Base-by-base conservation (phyloP, 2,113 vertebrate genomes). In the Nothocercus nigrocapillus region DNA sequence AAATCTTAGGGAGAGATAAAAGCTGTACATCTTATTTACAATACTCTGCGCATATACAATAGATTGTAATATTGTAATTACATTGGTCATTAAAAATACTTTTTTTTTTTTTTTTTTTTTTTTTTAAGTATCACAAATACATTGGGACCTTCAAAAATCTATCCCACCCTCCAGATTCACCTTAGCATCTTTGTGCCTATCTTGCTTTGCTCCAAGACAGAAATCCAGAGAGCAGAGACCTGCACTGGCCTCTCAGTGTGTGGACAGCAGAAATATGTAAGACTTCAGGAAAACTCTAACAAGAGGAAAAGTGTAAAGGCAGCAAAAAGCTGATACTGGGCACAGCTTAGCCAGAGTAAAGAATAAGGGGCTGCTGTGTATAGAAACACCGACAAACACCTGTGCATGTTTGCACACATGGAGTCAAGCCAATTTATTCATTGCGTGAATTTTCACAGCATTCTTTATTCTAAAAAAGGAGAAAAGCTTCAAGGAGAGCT, bases 361-460 rank as follows among this genome's bases (percentile, higher is more conserved):
- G 56, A 47, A 66, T 3, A 34, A 73, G 77, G 77, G 91, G 68
- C 68, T 72, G 87, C 34, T 81, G 63, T 44, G 30, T 68, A 20
- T 34, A 36, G 22, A 88, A 22, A 44, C 34, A 27, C 0, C 53
- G 45, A 64, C 54, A 89, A 21, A 38, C 49, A 44, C 22, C 63
- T 42, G n/a, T 0, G 0, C 2, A 0, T 2, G 1, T 40, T 84
- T 68, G 58, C 64, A 47, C 78, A 32, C 42, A 30, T 15, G 89
- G 58, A 74, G 73, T 79, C 64, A 40, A 77, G 64, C 28, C 21
- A 28, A 24, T 30, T 62, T 79, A 54, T 81, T 78, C 72, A 78
- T 47, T 19, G n/a, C 7, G 63, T n/a, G 68, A 86, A 75, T 63
- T 92, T 97, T 97, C 87, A 90, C 94, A 93, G 32, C 32, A 25